A percentile compares a stretch with the other conserved stretches of the same genome.
These are phyloP conservation scores for Heterodera schachtii DNA, from an alignment of 1,140 invertebrate species.

Conservation along the genomic window DNA sequence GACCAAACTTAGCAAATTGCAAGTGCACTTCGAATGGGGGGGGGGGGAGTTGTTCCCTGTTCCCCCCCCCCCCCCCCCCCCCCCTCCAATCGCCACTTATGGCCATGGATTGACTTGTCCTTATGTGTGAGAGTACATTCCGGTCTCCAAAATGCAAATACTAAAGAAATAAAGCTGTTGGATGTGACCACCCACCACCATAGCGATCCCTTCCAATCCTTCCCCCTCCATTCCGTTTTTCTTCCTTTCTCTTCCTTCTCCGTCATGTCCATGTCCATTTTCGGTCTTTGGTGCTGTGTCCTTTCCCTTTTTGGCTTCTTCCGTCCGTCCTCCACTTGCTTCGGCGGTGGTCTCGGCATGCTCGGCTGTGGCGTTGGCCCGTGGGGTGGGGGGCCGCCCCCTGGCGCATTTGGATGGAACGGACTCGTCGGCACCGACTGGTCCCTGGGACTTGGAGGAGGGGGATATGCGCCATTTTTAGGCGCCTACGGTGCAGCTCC, in stretches of 20 bases:
- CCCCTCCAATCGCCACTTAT: background rate
- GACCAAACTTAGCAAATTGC: no score
- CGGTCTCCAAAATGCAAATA: background rate
- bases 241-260: background rate
- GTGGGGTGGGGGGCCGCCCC: background rate
- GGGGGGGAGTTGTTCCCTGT: background rate
- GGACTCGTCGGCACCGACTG: background rate
- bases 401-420: background rate
- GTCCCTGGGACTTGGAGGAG: background rate
- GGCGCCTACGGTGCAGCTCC: background rate
- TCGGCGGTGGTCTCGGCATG: constrained; percentile 7
- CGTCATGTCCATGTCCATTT: background rate
- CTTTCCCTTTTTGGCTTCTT: background rate
- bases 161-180: background rate
- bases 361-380: background rate
- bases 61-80: background rate
- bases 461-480: background rate
- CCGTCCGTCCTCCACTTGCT: background rate
- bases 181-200: background rate
- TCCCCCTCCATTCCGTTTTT: background rate
- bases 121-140: background rate
- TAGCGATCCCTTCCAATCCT: background rate
- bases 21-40: background rate
- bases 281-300: background rate
- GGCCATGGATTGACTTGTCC: background rate